Evolutionary conservation across 1,140 invertebrate genomes (phyloP).

Genomic region (Aphaenogaster rudis): DNA sequence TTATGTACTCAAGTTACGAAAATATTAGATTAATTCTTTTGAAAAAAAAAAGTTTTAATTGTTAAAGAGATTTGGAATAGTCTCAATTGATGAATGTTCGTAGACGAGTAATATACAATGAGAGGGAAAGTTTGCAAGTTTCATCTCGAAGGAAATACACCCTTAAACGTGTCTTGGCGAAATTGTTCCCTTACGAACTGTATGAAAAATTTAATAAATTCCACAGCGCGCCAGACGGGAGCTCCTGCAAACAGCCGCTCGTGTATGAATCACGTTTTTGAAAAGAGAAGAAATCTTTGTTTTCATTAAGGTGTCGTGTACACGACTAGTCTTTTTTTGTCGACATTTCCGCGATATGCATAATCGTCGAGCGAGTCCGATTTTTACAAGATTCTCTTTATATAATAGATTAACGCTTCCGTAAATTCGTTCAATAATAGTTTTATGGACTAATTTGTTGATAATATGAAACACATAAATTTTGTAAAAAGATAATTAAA

Average conservation of each 20-base stretch:
- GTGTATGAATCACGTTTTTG: not conserved
- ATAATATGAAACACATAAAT: slow-evolving; percentile 2
- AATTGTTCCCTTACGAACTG: slow-evolving; percentile 11
- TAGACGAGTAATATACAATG: not conserved
- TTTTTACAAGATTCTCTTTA: not conserved
- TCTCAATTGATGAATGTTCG: not conserved
- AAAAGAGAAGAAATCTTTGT: not conserved
- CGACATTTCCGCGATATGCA: not conserved
- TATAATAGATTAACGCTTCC: not conserved
- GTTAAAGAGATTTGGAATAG: not conserved
- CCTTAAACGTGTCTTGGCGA: not conserved
- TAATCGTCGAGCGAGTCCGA: not conserved
- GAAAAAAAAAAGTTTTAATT: not conserved
- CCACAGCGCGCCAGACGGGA: not conserved
- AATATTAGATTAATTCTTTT: slow-evolving; percentile 3
- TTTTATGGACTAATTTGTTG: not conserved
- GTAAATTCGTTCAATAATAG: not conserved
- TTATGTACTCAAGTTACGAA: not conserved
- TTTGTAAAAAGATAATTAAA: not conserved
- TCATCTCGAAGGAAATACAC: not conserved
- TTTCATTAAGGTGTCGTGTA: slow-evolving; percentile 40
- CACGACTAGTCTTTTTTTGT: not conserved
- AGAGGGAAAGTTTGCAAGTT: slow-evolving; percentile 15
- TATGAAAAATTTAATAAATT: slow-evolving; percentile 55
- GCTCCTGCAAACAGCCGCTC: not conserved